A percentile compares a stretch with the other conserved stretches of the same genome.
These are phyloP conservation scores for Crocidura indochinensis DNA, from an alignment of 2,797 vertebrate species.

Conservation along the genomic window DNA sequence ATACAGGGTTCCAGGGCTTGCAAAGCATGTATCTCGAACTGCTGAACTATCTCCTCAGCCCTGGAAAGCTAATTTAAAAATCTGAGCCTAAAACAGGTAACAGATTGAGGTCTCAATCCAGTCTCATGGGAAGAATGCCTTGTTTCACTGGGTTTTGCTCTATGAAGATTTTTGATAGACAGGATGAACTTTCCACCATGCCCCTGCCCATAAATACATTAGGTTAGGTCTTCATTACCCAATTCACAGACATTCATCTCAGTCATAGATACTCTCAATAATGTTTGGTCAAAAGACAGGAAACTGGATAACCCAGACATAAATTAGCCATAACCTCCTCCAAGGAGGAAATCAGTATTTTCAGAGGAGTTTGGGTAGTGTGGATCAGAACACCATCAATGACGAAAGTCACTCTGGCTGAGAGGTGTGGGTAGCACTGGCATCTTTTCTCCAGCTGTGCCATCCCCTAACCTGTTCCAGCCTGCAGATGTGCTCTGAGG, in stretches of 20 bases:
- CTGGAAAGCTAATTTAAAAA: background rate
- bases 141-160: background rate
- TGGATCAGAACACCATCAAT: background rate
- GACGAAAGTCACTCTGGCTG: background rate
- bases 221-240: background rate
- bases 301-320: background rate
- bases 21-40: too few species aligned
- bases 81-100: background rate
- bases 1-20: too few species aligned
- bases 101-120: background rate
- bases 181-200: background rate
- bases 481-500: background rate
- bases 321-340: background rate
- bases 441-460: background rate
- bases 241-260: background rate
- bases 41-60: too few species aligned
- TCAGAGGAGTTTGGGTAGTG: background rate
- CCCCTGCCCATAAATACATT: background rate
- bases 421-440: background rate
- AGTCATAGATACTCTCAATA: background rate
- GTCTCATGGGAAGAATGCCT: background rate
- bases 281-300: background rate
- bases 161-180: background rate
- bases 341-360: background rate
- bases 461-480: background rate